Percentiles rank a stretch among this genome's conserved stretches.
Conservation (phyloP, 2,797 vertebrate species). For the Anguilla pacifica region DNA sequence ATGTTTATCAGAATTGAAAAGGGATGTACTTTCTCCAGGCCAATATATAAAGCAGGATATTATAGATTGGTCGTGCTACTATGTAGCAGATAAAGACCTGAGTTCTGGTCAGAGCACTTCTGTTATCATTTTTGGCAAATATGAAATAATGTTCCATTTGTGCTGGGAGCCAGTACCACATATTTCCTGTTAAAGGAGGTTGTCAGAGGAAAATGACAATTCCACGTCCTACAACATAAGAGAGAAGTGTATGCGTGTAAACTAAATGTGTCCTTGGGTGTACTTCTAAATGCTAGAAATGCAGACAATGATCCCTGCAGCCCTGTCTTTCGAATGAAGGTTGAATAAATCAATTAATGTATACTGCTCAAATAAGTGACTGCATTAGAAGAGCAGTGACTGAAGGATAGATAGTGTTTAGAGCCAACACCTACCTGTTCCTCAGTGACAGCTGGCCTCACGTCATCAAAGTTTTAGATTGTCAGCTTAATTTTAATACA, state of each 20-base stretch:
- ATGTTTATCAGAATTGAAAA: background rate
- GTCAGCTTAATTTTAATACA: background rate
- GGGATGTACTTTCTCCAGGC: background rate
- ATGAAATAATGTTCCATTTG: background rate
- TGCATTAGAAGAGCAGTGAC: background rate
- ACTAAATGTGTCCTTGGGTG: background rate
- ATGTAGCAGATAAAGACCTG: background rate
- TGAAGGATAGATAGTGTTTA: background rate
- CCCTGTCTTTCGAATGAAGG: background rate
- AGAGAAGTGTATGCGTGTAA: background rate
- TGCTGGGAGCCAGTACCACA: background rate
- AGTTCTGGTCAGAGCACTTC: background rate
- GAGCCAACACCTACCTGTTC: background rate
- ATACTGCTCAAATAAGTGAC: background rate
- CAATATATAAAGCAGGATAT: background rate
- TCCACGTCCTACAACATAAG: background rate
- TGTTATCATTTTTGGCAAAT: background rate
- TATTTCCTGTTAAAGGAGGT: background rate
- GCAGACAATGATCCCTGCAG: background rate
- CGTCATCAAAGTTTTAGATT: background rate
- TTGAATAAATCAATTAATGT: background rate
- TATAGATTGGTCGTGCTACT: background rate
- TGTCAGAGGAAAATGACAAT: background rate
- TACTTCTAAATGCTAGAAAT: background rate
- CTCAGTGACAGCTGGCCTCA: background rate